Evolutionary conservation across 2,113 vertebrate species (phyloP), one percentile per base, ranked within the genome.

Genomic region (Centropus bengalensis): DNA sequence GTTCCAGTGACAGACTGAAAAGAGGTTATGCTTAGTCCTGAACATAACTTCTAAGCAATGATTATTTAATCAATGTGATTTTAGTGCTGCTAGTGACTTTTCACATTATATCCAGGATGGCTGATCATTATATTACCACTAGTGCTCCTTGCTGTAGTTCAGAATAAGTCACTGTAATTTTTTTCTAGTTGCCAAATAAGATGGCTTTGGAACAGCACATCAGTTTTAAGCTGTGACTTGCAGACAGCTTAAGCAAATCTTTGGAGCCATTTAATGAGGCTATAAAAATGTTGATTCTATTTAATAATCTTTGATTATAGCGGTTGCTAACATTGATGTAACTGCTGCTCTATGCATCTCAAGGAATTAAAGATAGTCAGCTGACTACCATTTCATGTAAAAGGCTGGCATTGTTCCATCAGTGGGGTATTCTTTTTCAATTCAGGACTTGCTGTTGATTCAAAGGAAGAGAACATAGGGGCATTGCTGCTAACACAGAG

Each of bases 181-280:
- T 42, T 51, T 76, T 73, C 20, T 12, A 8, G 19, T 27, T 77
- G 59, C 36, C 81, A 81, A 63, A 70, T 30, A 75, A 56, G 52
- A 63, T 40, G 86, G 4, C 85, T 82, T 91, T 71, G 33, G 62
- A 66, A 2, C 3, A 69, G 16, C 56, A 22, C 2, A 3, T 60
- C 5, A 2, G 0, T 51, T 33, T 68, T 63, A 55, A 79, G 12
- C 58, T 78, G 23, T 42, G 49, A 12, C 56, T 82, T 64, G 23
- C 49, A 32, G 62, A 54, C 40, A 76, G 54, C 75, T 85, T 85
- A 80, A 85, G 42, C 49, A 93, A 94, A 90, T 81, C 76, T 93
- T 75, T 91, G 76, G 86, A 96, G 88, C 91, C 82, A 80, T 82
- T 91, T 95, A 86, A 91, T 86, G 86, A 67, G 82, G 71, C 73